phyloP scores from a whole-genome alignment of 2,888 invertebrate genomes.

The Pachydiplax longipennis region DNA sequence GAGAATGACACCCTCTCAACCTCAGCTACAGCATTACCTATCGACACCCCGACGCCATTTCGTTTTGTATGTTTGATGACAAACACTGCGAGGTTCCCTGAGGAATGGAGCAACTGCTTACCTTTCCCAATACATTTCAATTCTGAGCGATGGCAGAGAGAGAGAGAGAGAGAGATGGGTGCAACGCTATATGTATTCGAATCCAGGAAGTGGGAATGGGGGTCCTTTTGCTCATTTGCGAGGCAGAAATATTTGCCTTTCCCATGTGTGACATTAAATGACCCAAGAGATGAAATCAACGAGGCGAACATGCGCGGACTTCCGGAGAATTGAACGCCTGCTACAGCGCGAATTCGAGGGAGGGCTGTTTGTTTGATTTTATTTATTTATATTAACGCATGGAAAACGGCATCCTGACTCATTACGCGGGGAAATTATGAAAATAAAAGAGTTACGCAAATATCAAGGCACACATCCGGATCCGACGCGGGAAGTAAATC shows the following conservation, averaged over 20 bases:
- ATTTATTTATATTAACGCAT: too few species aligned
- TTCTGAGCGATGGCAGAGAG: neutral
- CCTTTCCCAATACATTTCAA: neutral
- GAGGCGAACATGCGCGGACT: too few species aligned
- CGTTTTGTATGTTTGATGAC: neutral
- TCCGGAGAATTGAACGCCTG: too few species aligned
- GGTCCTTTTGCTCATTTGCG: neutral
- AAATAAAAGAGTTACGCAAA: too few species aligned
- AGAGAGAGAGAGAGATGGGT: neutral
- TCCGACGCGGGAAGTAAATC: too few species aligned
- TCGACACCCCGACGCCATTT: neutral
- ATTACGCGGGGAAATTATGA: too few species aligned
- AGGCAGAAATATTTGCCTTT: neutral
- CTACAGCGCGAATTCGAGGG: too few species aligned
- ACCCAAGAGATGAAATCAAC: too few species aligned
- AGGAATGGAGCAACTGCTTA: neutral
- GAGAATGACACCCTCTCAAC: neutral
- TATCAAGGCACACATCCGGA: too few species aligned
- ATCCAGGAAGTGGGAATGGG: neutral
- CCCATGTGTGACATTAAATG: neutral
- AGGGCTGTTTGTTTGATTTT: too few species aligned
- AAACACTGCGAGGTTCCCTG: neutral
- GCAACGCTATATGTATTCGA: neutral
- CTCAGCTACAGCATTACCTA: neutral
- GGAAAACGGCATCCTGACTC: too few species aligned